Evolutionary conservation across 2,888 invertebrate species (phyloP).

Genomic region (Philereme vetulata): DNA sequence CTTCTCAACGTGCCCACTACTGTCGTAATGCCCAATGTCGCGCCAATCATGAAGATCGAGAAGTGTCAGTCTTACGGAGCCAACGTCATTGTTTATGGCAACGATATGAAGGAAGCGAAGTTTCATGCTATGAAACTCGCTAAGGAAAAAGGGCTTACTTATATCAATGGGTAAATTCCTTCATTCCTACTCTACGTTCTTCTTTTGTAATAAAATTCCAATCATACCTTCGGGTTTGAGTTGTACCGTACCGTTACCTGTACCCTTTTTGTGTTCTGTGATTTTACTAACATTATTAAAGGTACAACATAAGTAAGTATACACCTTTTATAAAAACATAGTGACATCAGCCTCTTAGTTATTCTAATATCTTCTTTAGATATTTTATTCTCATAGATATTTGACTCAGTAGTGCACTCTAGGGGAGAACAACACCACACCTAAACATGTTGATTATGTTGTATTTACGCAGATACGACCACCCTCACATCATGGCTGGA

Average conservation of each 20-base stretch:
- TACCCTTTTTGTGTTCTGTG: too few species aligned
- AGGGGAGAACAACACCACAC: too few species aligned
- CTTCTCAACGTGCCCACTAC: slow-evolving; percentile 88
- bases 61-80: slow-evolving; percentile 94
- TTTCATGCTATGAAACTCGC: slow-evolving; percentile 89
- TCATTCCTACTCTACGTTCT: neutral
- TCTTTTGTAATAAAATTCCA: neutral
- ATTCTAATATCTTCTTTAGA: too few species aligned
- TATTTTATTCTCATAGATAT: too few species aligned
- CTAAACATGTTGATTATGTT: neutral
- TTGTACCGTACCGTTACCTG: neutral
- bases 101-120: slow-evolving; percentile 94
- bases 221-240: neutral
- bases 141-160: slow-evolving; percentile 87
- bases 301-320: too few species aligned
- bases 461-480: slow-evolving; percentile 91
- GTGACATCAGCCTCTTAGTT: too few species aligned
- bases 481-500: slow-evolving; percentile 97
- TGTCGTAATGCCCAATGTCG: slow-evolving; percentile 97
- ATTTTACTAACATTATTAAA: too few species aligned
- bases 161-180: slow-evolving; percentile 91
- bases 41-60: slow-evolving; percentile 98
- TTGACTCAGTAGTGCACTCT: too few species aligned
- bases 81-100: slow-evolving; percentile 91
- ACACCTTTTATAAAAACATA: too few species aligned